A percentile compares a stretch with the other conserved stretches of the same genome.
These are phyloP conservation scores for Clamator glandarius DNA, from an alignment of 2,797 vertebrate genomes.

Conservation along the genomic window DNA sequence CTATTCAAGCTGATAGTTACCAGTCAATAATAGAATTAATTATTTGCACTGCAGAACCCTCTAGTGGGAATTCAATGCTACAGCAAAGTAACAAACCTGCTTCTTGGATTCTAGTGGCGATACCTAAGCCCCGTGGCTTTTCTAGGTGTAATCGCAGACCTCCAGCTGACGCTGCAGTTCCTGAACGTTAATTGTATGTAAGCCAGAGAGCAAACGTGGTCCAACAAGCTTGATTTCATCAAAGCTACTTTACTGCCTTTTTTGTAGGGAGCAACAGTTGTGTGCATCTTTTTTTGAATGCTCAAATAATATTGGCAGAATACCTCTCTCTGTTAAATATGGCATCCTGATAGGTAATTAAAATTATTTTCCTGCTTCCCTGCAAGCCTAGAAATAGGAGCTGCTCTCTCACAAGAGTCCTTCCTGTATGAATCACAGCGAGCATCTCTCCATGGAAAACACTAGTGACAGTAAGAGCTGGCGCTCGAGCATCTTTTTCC, in stretches of 20 bases:
- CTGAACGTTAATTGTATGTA: neutral
- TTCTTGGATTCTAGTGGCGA: neutral
- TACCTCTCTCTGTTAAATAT: neutral
- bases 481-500: neutral
- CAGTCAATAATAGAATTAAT: neutral
- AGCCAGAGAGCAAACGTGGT: neutral
- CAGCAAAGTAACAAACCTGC: neutral
- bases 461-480: neutral
- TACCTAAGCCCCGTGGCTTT: neutral
- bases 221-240: neutral
- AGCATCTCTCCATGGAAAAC: fast-evolving
- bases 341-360: neutral
- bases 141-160: neutral
- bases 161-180: neutral
- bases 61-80: neutral
- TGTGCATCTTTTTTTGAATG: neutral
- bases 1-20: neutral
- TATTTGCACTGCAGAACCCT: neutral
- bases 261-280: neutral
- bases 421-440: neutral
- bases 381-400: neutral
- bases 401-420: neutral
- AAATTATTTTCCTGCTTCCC: neutral
- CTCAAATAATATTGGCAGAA: neutral
- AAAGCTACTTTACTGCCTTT: fast-evolving